These are phyloP conservation scores for Podarcis siculus DNA, from an alignment of 2,797 vertebrate species.

Conservation along the genomic window DNA sequence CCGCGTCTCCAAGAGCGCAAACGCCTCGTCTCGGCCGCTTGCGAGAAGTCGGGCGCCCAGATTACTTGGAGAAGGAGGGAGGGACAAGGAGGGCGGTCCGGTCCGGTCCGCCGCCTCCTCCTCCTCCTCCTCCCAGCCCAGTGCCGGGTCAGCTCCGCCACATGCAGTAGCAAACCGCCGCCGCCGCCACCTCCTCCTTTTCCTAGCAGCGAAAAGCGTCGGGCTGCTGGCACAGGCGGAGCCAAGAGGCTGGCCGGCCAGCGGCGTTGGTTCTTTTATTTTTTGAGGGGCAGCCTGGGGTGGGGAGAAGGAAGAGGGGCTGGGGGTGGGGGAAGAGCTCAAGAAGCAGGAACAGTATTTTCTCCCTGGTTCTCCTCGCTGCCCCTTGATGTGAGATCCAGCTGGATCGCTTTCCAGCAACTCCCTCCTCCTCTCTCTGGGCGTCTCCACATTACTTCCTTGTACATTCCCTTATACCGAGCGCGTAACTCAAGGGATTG, in stretches of 20 bases:
- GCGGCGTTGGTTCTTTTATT: neutral
- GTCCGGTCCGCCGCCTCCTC: neutral
- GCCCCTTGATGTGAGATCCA: neutral
- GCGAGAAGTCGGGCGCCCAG: neutral
- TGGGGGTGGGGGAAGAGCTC: neutral
- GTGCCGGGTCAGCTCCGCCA: slow-evolving; percentile 40
- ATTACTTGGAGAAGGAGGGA: neutral
- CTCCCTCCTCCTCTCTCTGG: neutral
- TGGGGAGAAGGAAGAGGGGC: too few species aligned
- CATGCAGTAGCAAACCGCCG: slow-evolving; percentile 21
- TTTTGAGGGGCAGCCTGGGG: neutral
- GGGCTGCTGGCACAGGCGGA: neutral
- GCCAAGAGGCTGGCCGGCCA: neutral
- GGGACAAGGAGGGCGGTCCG: neutral
- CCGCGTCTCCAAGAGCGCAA: neutral
- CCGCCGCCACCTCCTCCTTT: neutral
- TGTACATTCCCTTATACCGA: too few species aligned
- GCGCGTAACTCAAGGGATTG: too few species aligned
- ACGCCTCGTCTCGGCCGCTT: neutral
- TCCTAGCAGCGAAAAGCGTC: neutral
- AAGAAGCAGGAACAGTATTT: neutral
- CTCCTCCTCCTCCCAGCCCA: neutral
- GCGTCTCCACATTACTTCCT: too few species aligned
- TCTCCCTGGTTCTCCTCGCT: neutral
- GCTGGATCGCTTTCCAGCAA: neutral